Conservation (phyloP, 35 echinoderm and acorn worm species). For the Lytechinus pictus region DNA sequence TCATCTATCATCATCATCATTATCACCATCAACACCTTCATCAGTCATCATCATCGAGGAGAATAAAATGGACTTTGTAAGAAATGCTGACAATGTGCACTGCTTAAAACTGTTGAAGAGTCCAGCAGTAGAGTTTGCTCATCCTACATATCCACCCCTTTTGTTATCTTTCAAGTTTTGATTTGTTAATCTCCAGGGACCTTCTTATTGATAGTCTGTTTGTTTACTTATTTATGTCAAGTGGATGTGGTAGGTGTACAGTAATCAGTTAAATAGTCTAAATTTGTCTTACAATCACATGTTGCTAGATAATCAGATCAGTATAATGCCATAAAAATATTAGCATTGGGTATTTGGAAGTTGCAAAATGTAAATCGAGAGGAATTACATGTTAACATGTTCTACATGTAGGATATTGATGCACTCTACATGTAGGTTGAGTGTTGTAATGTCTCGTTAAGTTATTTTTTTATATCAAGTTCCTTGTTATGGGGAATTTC, state of each 20-base stretch:
- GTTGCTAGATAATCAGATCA: not conserved
- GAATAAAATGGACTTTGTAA: no score
- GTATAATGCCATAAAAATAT: not conserved
- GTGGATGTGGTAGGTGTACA: not conserved
- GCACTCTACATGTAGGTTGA: no score
- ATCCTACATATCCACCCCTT: not conserved
- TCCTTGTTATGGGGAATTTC: not conserved
- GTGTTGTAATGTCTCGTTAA: not conserved
- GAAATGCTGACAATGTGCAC: no score
- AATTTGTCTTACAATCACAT: not conserved
- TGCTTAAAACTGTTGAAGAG: no score
- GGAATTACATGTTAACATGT: no score
- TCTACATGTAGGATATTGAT: no score
- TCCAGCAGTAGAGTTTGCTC: no score
- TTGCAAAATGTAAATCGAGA: no score
- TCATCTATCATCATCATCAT: no score
- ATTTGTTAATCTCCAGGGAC: not conserved
- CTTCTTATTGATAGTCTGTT: not conserved
- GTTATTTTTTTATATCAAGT: not conserved
- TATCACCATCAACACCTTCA: no score
- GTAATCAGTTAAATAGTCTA: not conserved
- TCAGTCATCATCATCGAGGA: no score
- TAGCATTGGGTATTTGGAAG: no score
- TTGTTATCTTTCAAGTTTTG: not conserved
- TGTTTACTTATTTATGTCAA: not conserved